A percentile compares a stretch with the other conserved stretches of the same genome.
These are phyloP conservation scores for Euura saliciscinereae DNA, from an alignment of 1,140 invertebrate genomes.

Conservation along the genomic window DNA sequence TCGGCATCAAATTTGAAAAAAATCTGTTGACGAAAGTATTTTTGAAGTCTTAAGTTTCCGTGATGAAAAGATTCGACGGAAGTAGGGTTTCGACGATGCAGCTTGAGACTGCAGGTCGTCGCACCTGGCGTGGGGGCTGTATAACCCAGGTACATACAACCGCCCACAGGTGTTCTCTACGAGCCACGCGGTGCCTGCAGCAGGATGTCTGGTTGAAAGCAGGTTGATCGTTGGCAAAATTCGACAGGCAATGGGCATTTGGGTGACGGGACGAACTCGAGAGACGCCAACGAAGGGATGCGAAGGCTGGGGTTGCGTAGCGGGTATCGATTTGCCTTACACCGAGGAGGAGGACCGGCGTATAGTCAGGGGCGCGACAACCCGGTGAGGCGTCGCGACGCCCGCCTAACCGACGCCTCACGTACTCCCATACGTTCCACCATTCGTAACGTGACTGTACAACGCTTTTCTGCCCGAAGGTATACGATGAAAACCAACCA, in stretches of 20 bases:
- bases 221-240: not conserved
- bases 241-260: not conserved
- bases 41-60: too few species aligned
- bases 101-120: too few species aligned
- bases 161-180: not conserved
- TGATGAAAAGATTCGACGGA: too few species aligned
- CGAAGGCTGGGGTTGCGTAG: slow-evolving; percentile 3
- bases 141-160: not conserved
- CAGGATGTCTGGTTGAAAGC: not conserved
- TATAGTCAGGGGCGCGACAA: slow-evolving; percentile 1
- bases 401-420: not conserved
- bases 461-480: not conserved
- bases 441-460: not conserved
- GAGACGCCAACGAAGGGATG: not conserved
- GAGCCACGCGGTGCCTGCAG: not conserved
- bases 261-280: not conserved
- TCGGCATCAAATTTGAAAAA: too few species aligned
- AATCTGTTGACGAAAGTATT: too few species aligned
- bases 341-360: not conserved
- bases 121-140: not conserved
- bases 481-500: not conserved
- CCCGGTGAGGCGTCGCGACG: not conserved
- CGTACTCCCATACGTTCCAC: not conserved
- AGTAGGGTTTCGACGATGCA: too few species aligned
- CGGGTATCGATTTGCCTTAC: slow-evolving; percentile 4